Conservation (phyloP, 2,888 invertebrate species). For the Dascillus cervinus region DNA sequence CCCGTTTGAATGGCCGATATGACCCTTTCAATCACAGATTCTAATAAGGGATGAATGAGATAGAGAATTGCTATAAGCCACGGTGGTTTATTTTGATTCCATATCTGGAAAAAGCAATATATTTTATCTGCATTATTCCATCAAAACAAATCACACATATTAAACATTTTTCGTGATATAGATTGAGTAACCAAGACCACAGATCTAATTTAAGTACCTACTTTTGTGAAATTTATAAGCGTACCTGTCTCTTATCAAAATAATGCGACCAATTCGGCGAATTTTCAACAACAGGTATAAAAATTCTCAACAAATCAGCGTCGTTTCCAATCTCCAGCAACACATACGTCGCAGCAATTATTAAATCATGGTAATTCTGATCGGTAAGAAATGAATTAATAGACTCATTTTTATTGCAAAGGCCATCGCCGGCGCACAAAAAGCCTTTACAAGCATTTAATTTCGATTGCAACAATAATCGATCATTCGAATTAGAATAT, state of each 20-base stretch:
- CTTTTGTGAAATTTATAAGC: too few species aligned
- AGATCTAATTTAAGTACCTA: too few species aligned
- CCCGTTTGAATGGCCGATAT: constrained; percentile 65
- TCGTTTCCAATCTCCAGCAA: constrained; percentile 56
- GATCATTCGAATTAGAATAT: constrained; percentile 36
- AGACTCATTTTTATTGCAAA: constrained; percentile 31
- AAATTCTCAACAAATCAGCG: constrained; percentile 53
- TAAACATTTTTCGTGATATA: too few species aligned
- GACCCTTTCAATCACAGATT: constrained; percentile 58
- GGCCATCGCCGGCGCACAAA: constrained; percentile 61
- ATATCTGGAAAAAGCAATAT: constrained; percentile 48
- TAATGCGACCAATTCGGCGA: constrained; percentile 60
- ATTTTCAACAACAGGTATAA: constrained; percentile 54
- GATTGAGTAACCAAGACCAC: too few species aligned
- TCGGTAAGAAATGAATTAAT: constrained; percentile 19
- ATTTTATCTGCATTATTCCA: too few species aligned
- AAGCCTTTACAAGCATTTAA: constrained; percentile 53
- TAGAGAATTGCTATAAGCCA: constrained; percentile 68
- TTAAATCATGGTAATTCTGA: constrained; percentile 47
- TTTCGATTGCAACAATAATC: constrained; percentile 1
- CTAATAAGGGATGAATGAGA: constrained; percentile 54
- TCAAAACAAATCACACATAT: too few species aligned
- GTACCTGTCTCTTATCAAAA: constrained; percentile 68
- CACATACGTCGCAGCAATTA: constrained; percentile 57
- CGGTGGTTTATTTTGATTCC: constrained; percentile 72